phyloP scores from a whole-genome alignment of 2,888 invertebrate genomes.

The Pandemis cinnamomeana region DNA sequence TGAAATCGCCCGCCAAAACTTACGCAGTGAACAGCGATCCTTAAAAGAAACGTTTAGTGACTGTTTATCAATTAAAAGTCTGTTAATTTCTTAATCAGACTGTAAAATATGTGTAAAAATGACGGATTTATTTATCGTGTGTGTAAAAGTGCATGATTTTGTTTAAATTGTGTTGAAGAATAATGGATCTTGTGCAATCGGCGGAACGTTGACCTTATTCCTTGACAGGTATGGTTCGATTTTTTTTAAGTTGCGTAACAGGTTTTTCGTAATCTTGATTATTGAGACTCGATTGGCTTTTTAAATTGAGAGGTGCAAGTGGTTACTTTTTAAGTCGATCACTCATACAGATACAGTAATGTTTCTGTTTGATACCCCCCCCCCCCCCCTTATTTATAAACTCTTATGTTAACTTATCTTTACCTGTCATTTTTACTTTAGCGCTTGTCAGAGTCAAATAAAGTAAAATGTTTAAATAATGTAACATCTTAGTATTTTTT shows the following conservation, averaged over 20 bases:
- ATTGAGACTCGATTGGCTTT: conserved; percentile 21
- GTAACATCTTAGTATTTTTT: too few relatives aligned
- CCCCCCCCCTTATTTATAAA: too few relatives aligned
- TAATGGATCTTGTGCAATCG: conserved; percentile 37
- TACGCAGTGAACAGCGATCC: conserved; percentile 43
- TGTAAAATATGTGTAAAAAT: conserved; percentile 20
- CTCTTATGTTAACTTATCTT: too few relatives aligned
- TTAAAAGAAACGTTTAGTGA: conserved; percentile 26
- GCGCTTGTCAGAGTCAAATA: too few relatives aligned
- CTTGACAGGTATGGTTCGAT: conserved; percentile 40
- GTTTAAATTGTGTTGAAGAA: conserved; percentile 35
- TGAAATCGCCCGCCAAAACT: conserved; percentile 43
- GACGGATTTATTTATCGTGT: conserved; percentile 6
- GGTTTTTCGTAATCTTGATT: conserved; percentile 34
- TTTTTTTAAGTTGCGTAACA: conserved; percentile 38
- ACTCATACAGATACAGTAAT: neutral
- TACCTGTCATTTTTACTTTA: too few relatives aligned
- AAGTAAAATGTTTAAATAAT: too few relatives aligned
- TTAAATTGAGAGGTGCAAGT: conserved; percentile 10
- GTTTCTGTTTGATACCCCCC: neutral
- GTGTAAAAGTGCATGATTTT: conserved; percentile 36
- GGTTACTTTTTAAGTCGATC: neutral
- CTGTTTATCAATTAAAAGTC: conserved; percentile 29
- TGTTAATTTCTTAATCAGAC: neutral
- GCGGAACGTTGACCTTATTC: conserved; percentile 36